phyloP scores from a whole-genome alignment of 92 coral and sea anemone genomes.

The Phenganax subtilis region DNA sequence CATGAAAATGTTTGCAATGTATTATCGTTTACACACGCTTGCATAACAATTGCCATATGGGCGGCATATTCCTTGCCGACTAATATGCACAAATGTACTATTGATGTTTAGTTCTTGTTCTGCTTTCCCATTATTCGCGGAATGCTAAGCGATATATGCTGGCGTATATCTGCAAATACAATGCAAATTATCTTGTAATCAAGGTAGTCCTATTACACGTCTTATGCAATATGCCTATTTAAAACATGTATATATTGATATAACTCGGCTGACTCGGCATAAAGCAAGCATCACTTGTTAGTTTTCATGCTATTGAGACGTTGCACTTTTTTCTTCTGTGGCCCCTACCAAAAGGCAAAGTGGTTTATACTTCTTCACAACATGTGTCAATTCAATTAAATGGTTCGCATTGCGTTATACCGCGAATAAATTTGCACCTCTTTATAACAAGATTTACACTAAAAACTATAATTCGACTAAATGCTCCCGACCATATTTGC shows the following conservation, averaged over 20 bases:
- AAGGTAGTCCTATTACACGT: not conserved
- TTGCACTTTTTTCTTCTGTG: too few relatives aligned
- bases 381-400: too few relatives aligned
- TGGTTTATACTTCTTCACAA: too few relatives aligned
- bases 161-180: not conserved
- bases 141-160: not conserved
- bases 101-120: not conserved
- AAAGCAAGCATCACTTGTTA: not conserved
- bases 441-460: too few relatives aligned
- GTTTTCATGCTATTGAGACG: not conserved
- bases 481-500: too few relatives aligned
- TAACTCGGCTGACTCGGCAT: too few relatives aligned
- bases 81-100: constrained; percentile 7
- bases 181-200: constrained; percentile 13
- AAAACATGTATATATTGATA: not conserved
- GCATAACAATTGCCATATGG: not conserved
- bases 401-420: too few relatives aligned
- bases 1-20: too few relatives aligned
- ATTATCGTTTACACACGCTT: too few relatives aligned
- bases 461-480: too few relatives aligned
- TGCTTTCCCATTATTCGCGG: not conserved
- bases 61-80: not conserved
- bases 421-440: too few relatives aligned
- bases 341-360: too few relatives aligned
- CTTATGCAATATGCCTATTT: constrained; percentile 14